These are phyloP conservation scores for Dicrostonyx torquatus DNA, from an alignment of 2,797 vertebrate genomes.

Conservation along the genomic window DNA sequence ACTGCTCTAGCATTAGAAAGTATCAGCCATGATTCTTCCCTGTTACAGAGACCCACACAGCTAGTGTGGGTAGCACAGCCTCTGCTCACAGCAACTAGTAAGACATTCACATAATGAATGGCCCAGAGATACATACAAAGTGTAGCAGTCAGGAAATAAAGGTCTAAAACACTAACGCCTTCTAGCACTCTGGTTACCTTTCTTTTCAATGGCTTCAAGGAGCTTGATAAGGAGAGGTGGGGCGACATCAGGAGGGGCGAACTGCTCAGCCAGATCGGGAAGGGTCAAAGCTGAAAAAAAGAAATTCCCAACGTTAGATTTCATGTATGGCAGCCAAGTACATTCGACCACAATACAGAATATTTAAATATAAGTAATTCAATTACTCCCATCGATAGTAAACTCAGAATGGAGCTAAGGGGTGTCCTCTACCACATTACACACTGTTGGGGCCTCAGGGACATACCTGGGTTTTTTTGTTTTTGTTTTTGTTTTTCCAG, in stretches of 20 bases:
- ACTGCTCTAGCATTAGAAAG: neutral
- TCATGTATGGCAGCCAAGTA: constrained; percentile 15
- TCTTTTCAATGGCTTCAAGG: constrained; percentile 94
- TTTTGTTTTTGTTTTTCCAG: neutral
- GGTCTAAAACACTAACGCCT: no score
- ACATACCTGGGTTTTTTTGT: neutral
- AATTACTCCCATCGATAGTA: neutral
- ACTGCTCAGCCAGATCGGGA: constrained; percentile 95
- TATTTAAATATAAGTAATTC: constrained; percentile 28
- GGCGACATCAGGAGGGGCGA: constrained; percentile 92
- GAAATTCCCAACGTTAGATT: neutral
- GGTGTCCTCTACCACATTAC: no score
- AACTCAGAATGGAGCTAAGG: neutral
- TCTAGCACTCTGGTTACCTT: constrained; percentile 87
- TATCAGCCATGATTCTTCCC: neutral
- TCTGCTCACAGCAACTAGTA: neutral
- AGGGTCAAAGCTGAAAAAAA: constrained; percentile 88
- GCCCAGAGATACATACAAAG: neutral
- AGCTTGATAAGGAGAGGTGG: constrained; percentile 92
- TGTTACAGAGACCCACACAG: neutral
- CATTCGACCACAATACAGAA: constrained; percentile 40
- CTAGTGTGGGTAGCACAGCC: neutral
- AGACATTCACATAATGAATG: neutral
- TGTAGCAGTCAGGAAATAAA: neutral
- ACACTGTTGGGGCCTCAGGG: neutral